Conservation (phyloP, 2,113 vertebrate genomes). For the Spea bombifrons region DNA sequence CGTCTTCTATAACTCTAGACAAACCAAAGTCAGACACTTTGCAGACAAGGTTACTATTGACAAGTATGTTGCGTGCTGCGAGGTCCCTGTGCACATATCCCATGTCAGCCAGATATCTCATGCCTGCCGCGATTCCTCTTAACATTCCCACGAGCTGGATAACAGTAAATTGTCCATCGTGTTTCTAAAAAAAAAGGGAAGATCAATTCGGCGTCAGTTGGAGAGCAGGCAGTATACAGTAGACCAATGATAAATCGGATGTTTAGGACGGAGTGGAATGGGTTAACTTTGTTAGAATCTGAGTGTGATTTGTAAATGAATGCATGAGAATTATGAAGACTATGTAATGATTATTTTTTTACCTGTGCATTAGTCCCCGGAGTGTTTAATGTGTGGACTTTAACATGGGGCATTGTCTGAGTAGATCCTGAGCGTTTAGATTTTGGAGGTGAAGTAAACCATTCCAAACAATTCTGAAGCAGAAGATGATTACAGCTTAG, state of each 20-base stretch:
- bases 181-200: constrained; percentile 75
- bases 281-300: neutral
- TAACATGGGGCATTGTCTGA: constrained; percentile 45
- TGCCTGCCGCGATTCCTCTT: constrained; percentile 93
- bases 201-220: constrained; percentile 15
- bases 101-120: constrained; percentile 97
- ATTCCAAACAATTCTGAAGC: constrained; percentile 45
- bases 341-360: neutral
- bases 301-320: neutral
- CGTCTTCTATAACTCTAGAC: constrained; percentile 95
- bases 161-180: constrained; percentile 95
- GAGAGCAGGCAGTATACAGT: constrained; percentile 42
- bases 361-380: constrained; percentile 42
- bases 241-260: neutral
- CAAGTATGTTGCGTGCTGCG: constrained; percentile 94
- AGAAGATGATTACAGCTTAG: constrained; percentile 39
- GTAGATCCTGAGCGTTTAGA: constrained; percentile 47
- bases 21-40: constrained; percentile 98
- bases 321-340: constrained; percentile 20
- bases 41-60: constrained; percentile 99
- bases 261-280: neutral
- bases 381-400: constrained; percentile 46
- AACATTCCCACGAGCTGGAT: constrained; percentile 98
- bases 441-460: constrained; percentile 46
- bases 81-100: constrained; percentile 97